Base-by-base conservation (phyloP, 1,140 invertebrate genomes). In the Drosophila sp. region DNA sequence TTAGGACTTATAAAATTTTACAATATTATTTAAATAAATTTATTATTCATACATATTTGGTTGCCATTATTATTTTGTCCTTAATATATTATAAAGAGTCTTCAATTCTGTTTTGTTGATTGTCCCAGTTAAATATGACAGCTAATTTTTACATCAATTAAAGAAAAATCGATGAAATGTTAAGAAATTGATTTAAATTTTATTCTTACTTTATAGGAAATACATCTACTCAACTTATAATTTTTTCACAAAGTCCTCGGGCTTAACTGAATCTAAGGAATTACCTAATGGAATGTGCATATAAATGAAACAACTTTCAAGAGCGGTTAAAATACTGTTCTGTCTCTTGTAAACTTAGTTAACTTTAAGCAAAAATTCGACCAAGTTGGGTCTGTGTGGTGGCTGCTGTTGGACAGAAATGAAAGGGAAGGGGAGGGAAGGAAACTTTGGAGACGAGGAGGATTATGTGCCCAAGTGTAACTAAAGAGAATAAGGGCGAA, bases 401-500 rank as follows among this genome's bases (percentile, higher is more conserved):
- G 38, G 57, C 78, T 77, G 66, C 70, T 65, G 61, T 21, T 4
- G 41, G 16, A 11, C 18, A 11, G 6, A 21, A 11, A 25, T 18
- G 9, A 32, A 84, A 73, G 72, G 79, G 72, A 83, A 83, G 71
- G 46, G 76, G n/a, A n/a, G n/a, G n/a, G n/a, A n/a, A n/a, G n/a
- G n/a, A 64, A 76, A 63, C 58, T 69, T 70, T 86, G 78, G 87
- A 82, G 76, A 77, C 69, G 83, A 89, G 76, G 83, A 72, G 84
- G 80, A 89, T 89, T 89, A 89, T 89, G 81, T 90, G 86, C 81
- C 86, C 86, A 91, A 91, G 84, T 91, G 90, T 91, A 91, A 91
- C 89, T 91, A 90, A 91, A 91, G 90, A 87, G 90, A 91, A 91
- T 91, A 91, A 91, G 90, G 90, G 90, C 90, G 90, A 91, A 90